Percentiles rank a stretch among this genome's conserved stretches.
These are phyloP conservation scores for Anseranas semipalmata DNA, from an alignment of 2,113 vertebrate genomes.

Conservation along the genomic window DNA sequence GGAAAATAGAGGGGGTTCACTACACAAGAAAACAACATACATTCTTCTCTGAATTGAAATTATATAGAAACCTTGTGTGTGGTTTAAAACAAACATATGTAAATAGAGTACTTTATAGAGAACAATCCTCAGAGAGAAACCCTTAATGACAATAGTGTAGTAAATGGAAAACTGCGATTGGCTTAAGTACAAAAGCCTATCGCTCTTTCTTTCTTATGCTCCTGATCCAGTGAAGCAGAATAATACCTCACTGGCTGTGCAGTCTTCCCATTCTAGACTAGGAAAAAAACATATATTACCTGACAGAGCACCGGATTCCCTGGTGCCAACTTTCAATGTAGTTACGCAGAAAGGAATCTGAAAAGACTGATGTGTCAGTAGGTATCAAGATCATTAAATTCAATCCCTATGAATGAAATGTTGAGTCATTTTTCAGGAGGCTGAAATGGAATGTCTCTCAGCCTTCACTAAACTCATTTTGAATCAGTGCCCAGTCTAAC, in stretches of 20 bases:
- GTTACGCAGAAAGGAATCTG: conserved; percentile 56
- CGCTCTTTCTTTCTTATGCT: neutral
- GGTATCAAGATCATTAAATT: conserved; percentile 57
- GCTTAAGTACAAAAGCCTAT: neutral
- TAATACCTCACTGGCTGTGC: neutral
- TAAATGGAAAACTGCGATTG: neutral
- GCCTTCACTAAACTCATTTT: conserved; percentile 20
- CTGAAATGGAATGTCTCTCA: conserved; percentile 20
- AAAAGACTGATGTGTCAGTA: conserved; percentile 60
- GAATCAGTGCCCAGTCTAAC: neutral
- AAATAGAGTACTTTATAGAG: neutral
- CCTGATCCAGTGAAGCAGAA: conserved; percentile 18
- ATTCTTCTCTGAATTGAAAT: neutral
- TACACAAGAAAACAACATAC: neutral
- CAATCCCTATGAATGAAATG: conserved; percentile 42
- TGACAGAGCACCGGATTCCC: conserved; percentile 44
- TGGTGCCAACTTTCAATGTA: conserved; percentile 62
- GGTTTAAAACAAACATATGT: neutral
- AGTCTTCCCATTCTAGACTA: conserved; percentile 5
- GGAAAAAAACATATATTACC: conserved; percentile 9
- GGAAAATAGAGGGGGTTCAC: neutral
- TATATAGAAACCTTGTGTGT: neutral
- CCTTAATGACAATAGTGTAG: neutral
- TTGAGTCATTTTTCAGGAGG: conserved; percentile 50
- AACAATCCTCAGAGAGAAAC: neutral